phyloP scores from a whole-genome alignment of 2,113 vertebrate genomes.

The Phoenicopterus ruber region DNA sequence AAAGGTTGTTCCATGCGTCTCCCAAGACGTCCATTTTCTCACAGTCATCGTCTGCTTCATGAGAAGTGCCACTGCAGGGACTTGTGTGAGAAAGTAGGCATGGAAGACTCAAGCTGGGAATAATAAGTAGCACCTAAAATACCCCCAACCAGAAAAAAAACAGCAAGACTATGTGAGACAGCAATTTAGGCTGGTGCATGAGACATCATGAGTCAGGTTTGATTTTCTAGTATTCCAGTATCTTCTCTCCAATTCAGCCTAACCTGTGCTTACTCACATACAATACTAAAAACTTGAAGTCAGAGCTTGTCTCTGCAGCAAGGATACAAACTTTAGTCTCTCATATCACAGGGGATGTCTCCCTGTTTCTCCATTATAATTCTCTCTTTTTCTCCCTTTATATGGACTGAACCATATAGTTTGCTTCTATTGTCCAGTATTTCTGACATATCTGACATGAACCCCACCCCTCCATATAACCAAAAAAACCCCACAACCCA shows the following conservation, averaged over 20 bases:
- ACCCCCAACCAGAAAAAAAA: neutral
- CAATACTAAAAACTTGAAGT: neutral
- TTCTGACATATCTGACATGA: neutral
- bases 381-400: neutral
- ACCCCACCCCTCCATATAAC: too few relatives aligned
- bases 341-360: neutral
- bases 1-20: neutral
- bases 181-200: neutral
- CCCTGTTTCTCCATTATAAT: neutral
- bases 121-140: neutral
- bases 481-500: neutral
- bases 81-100: neutral
- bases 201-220: neutral
- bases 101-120: neutral
- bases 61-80: neutral
- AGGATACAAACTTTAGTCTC: neutral
- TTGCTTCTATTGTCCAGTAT: neutral
- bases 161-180: neutral
- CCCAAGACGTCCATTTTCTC: neutral
- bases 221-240: neutral
- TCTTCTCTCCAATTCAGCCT: neutral
- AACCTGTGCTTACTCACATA: neutral
- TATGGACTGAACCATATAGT: neutral
- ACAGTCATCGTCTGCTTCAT: neutral
- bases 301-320: neutral